Evolutionary conservation across 2,113 vertebrate species (phyloP).

Genomic region (Galbula dea): DNA sequence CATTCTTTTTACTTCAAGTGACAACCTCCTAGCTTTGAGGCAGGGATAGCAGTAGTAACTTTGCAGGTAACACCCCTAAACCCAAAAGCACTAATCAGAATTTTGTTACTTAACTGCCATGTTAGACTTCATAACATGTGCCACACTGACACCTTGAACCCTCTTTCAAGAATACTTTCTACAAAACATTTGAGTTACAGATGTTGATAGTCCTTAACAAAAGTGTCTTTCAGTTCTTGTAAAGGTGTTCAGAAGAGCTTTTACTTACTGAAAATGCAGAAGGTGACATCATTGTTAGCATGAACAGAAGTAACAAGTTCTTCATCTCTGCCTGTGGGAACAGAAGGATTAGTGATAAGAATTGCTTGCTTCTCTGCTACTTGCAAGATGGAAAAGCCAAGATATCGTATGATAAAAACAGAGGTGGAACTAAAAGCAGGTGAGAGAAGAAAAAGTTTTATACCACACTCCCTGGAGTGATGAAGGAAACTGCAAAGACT

Average conservation of each 20-base stretch:
- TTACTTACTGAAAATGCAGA: constrained; percentile 62
- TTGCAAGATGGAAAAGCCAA: neutral
- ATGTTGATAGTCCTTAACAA: neutral
- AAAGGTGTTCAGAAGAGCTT: neutral
- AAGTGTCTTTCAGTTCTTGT: neutral
- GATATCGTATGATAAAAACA: neutral
- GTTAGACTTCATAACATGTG: neutral
- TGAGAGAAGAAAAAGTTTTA: neutral
- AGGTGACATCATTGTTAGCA: neutral
- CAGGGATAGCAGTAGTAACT: neutral
- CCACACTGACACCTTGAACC: neutral
- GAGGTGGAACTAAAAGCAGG: neutral
- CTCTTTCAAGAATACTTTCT: neutral
- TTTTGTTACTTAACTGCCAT: neutral
- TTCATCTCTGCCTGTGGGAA: constrained; percentile 52
- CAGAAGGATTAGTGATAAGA: neutral
- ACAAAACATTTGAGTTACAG: neutral
- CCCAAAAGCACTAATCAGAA: neutral
- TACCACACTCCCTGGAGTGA: neutral
- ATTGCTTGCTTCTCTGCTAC: neutral
- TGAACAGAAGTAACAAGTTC: constrained; percentile 38
- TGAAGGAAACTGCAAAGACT: neutral
- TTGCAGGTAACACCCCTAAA: neutral
- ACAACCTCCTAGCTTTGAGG: neutral
- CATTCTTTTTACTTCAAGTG: neutral